These are phyloP conservation scores for Craseonycteris thonglongyai DNA, from an alignment of 2,113 vertebrate genomes.

Conservation along the genomic window DNA sequence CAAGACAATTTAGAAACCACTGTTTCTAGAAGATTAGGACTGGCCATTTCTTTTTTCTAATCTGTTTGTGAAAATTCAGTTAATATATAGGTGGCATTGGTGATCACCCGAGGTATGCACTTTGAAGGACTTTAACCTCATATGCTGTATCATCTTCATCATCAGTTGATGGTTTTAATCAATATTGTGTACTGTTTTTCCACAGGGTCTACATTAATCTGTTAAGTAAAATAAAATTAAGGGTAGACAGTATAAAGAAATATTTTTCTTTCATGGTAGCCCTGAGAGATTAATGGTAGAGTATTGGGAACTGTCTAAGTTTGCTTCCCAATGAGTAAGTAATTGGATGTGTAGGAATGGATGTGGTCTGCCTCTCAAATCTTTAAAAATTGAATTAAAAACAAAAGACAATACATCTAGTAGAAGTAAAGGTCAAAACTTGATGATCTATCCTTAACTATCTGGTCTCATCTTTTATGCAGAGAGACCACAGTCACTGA, in stretches of 20 bases:
- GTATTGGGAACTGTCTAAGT: constrained; percentile 7
- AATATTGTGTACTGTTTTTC: constrained; percentile 1
- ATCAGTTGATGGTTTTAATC: neutral
- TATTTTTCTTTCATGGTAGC: constrained; percentile 9
- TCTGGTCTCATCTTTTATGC: constrained; percentile 62
- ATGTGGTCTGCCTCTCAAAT: constrained; percentile 59
- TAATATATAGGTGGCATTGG: neutral
- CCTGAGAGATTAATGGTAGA: neutral
- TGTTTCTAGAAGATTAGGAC: neutral
- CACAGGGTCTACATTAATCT: neutral
- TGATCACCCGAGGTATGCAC: neutral
- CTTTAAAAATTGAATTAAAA: constrained; percentile 73
- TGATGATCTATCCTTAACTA: constrained; percentile 68
- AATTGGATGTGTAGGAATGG: constrained; percentile 64
- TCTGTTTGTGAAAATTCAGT: neutral
- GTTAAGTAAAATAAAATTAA: constrained; percentile 33
- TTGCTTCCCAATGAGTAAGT: constrained; percentile 51
- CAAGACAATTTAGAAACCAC: neutral
- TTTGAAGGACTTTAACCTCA: neutral
- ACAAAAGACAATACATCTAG: constrained; percentile 65
- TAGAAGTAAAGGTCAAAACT: constrained; percentile 74
- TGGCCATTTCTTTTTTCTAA: neutral
- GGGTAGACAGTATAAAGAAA: constrained; percentile 11
- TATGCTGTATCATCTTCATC: neutral
- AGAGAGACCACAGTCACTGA: constrained; percentile 52